phyloP scores from a whole-genome alignment of 1,140 invertebrate species.

The Pissodes strobi region DNA sequence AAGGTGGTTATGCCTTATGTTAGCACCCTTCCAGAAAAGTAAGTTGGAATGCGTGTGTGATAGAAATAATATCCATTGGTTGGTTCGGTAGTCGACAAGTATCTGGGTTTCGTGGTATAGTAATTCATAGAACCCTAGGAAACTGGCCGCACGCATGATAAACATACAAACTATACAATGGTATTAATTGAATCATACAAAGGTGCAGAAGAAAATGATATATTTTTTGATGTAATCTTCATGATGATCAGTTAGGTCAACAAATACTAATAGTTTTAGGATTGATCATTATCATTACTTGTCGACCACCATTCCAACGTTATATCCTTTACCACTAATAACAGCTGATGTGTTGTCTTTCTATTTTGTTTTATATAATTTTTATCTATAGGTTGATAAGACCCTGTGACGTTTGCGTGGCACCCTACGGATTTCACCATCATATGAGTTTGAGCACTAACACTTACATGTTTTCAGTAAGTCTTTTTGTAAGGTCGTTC shows the following conservation, averaged over 20 bases:
- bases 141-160: too few relatives aligned
- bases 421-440: slow-evolving; percentile 74
- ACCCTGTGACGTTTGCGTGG: slow-evolving; percentile 67
- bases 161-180: too few relatives aligned
- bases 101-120: too few relatives aligned
- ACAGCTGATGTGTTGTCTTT: background rate
- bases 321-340: background rate
- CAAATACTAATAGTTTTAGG: too few relatives aligned
- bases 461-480: slow-evolving; percentile 64
- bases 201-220: too few relatives aligned
- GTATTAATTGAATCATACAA: too few relatives aligned
- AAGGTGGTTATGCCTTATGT: slow-evolving; percentile 84
- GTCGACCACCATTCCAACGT: too few relatives aligned
- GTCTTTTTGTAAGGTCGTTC: slow-evolving; percentile 22
- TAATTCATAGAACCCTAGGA: too few relatives aligned
- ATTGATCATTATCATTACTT: too few relatives aligned
- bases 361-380: slow-evolving; percentile 3
- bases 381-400: slow-evolving; percentile 57
- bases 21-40: slow-evolving; percentile 62
- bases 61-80: background rate
- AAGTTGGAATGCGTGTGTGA: slow-evolving; percentile 46
- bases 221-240: too few relatives aligned
- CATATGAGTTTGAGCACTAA: slow-evolving; percentile 70
- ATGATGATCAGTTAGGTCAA: too few relatives aligned
- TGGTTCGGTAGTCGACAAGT: too few relatives aligned